Evolutionary conservation across 2,113 vertebrate species (phyloP).

Genomic region (Malaclemys terrapin): DNA sequence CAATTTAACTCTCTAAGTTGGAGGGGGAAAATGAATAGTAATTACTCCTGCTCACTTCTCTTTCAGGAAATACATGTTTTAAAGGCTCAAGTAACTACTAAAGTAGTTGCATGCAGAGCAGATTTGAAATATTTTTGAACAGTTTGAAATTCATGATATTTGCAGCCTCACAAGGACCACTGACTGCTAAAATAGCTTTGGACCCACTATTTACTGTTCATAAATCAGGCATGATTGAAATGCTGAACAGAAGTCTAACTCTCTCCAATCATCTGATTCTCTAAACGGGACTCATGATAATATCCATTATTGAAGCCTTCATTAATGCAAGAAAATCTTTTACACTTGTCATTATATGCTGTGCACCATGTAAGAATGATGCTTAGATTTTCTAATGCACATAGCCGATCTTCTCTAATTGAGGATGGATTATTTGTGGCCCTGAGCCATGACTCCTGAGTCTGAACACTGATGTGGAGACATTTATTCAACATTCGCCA

Average conservation of each 20-base stretch:
- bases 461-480: neutral
- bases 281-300: constrained; percentile 13
- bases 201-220: constrained; percentile 40
- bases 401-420: constrained; percentile 13
- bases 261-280: constrained; percentile 50
- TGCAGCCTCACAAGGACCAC: constrained; percentile 56
- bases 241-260: constrained; percentile 43
- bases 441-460: neutral
- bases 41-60: constrained; percentile 73
- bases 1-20: constrained; percentile 71
- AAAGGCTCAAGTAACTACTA: constrained; percentile 63
- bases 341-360: neutral
- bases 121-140: constrained; percentile 60
- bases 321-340: neutral
- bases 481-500: neutral
- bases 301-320: constrained; percentile 42
- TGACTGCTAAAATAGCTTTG: constrained; percentile 32
- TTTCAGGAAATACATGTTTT: constrained; percentile 73
- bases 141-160: constrained; percentile 59
- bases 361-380: neutral
- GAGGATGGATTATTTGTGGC: constrained; percentile 20
- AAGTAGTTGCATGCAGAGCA: constrained; percentile 66
- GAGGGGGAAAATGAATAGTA: constrained; percentile 67
- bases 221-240: constrained; percentile 65
- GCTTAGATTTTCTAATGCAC: neutral